These are phyloP conservation scores for Phaenicophaeus curvirostris DNA, from an alignment of 2,797 vertebrate genomes.

Conservation along the genomic window DNA sequence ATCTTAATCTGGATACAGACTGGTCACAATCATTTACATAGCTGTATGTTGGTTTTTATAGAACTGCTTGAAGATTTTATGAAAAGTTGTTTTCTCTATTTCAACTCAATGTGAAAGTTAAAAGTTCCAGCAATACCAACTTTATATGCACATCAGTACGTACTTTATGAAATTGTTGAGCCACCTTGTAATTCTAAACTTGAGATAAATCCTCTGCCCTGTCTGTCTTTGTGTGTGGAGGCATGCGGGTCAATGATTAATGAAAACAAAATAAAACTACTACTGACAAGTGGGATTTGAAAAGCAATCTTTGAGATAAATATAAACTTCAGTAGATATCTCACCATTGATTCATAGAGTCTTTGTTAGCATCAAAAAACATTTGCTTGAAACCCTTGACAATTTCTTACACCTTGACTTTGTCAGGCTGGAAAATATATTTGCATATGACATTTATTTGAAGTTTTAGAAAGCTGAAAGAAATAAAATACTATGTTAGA, in stretches of 20 bases:
- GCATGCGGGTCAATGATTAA: conserved; percentile 8
- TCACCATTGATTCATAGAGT: not conserved
- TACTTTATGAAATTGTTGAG: not conserved
- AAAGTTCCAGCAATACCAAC: not conserved
- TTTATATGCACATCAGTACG: not conserved
- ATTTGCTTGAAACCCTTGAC: not conserved
- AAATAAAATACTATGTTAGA: not conserved
- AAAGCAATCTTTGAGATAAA: not conserved
- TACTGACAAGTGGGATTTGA: not conserved
- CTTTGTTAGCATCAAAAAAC: not conserved
- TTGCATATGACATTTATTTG: conserved; percentile 3
- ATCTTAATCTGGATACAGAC: not conserved
- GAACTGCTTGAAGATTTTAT: not conserved
- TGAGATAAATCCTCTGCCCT: not conserved
- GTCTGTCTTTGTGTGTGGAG: not conserved
- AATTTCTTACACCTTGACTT: not conserved
- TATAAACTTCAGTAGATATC: not conserved
- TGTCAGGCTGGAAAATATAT: not conserved
- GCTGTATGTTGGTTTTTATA: not conserved
- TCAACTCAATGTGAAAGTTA: not conserved
- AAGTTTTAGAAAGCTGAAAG: not conserved
- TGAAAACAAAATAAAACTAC: conserved; percentile 26
- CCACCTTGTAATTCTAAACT: not conserved
- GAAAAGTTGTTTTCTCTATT: not conserved
- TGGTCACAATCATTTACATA: not conserved